A percentile compares a stretch with the other conserved stretches of the same genome.
These are phyloP conservation scores for Calliphora vicina DNA, from an alignment of 1,140 invertebrate genomes.

Conservation along the genomic window DNA sequence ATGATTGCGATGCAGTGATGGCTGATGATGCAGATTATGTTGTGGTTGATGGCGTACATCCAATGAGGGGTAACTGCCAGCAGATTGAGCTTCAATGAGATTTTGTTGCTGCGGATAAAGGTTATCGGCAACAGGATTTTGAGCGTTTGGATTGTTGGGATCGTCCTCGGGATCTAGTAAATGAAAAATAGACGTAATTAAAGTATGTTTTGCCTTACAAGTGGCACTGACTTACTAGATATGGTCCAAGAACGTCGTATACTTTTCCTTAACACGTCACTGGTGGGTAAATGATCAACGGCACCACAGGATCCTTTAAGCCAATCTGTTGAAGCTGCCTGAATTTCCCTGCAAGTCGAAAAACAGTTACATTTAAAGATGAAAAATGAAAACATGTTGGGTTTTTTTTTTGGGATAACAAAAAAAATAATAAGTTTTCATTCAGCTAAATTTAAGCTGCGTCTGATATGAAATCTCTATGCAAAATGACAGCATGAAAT, in stretches of 20 bases:
- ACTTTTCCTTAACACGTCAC: constrained; percentile 73
- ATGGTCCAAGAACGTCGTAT: constrained; percentile 76
- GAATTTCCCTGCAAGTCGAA: constrained; percentile 72
- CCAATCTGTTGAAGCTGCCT: constrained; percentile 74
- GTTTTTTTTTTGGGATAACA: not conserved
- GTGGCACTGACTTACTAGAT: constrained; percentile 66
- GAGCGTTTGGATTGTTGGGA: constrained; percentile 57
- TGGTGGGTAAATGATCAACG: constrained; percentile 68
- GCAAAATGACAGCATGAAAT: constrained; percentile 22
- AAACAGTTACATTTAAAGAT: constrained; percentile 47
- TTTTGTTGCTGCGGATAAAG: constrained; percentile 60
- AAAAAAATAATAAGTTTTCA: not conserved
- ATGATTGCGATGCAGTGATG: constrained; percentile 45
- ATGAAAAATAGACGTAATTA: not conserved
- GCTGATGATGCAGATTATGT: constrained; percentile 30
- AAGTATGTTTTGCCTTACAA: not conserved
- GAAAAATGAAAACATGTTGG: constrained; percentile 33
- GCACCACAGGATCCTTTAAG: constrained; percentile 66
- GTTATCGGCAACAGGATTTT: constrained; percentile 54
- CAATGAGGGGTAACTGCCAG: constrained; percentile 58
- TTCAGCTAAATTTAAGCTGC: constrained; percentile 16
- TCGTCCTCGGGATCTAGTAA: constrained; percentile 60
- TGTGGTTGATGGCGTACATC: constrained; percentile 47
- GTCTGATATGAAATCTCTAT: constrained; percentile 18
- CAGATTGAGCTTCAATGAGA: constrained; percentile 53